A percentile compares a stretch with the other conserved stretches of the same genome.
phyloP scores from a whole-genome alignment of 2,797 vertebrate species.

The Myiotriccus ornatus region DNA sequence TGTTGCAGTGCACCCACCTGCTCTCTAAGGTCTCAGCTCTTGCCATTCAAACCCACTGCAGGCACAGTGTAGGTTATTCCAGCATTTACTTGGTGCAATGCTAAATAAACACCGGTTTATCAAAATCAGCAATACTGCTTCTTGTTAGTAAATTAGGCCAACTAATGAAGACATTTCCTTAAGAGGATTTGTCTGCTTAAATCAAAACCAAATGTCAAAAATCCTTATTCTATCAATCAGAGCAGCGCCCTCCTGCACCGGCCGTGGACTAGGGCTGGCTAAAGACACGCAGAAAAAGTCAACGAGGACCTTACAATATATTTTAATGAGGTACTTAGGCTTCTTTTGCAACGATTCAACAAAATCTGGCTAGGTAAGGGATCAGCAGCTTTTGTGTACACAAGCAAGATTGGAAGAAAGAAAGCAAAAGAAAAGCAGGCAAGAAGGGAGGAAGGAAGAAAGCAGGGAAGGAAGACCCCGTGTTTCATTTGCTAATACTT shows the following conservation, averaged over 20 bases:
- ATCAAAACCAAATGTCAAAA: slow-evolving; percentile 19
- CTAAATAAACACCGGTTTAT: background rate
- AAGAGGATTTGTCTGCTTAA: slow-evolving; percentile 38
- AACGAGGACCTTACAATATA: background rate
- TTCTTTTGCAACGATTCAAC: background rate
- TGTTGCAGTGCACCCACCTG: slow-evolving; percentile 24
- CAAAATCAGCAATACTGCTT: background rate
- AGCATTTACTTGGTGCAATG: background rate
- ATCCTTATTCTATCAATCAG: background rate
- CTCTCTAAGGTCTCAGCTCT: background rate
- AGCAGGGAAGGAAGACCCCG: background rate
- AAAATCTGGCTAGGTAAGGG: background rate
- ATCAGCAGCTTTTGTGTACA: background rate
- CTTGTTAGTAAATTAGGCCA: background rate
- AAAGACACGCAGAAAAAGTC: background rate
- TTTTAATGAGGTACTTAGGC: background rate
- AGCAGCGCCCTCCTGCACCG: background rate
- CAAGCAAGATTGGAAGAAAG: background rate
- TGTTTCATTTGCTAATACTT: background rate
- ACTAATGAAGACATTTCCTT: slow-evolving; percentile 40
- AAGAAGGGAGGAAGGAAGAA: background rate
- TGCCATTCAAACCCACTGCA: background rate
- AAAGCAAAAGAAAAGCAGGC: background rate
- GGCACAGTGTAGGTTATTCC: background rate
- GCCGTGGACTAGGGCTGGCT: background rate